A percentile compares a stretch with the other conserved stretches of the same genome.
Evolutionary conservation across 2,113 vertebrate genomes (phyloP).

Genomic region (Menidia beryllina): DNA sequence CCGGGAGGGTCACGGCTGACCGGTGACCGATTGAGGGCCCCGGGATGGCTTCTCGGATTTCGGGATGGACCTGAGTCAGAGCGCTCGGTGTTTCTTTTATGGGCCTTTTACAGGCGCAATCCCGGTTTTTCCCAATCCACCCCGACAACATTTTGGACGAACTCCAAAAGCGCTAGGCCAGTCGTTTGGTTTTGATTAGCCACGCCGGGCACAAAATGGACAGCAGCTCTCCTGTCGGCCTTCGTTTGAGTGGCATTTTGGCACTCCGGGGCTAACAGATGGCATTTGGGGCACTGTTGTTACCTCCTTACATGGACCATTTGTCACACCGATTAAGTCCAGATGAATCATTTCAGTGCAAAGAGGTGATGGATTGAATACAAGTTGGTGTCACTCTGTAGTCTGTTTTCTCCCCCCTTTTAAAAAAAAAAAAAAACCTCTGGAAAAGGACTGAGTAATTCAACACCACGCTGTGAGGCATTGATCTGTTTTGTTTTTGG

Average conservation of each 20-base stretch:
- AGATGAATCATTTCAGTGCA: slow-evolving; percentile 11
- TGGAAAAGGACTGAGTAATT: slow-evolving; percentile 23
- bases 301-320: slow-evolving; percentile 44
- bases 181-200: slow-evolving; percentile 5
- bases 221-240: slow-evolving; percentile 34
- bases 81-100: neutral
- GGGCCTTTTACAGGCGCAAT: slow-evolving; percentile 1
- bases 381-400: neutral
- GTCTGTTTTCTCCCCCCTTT: neutral
- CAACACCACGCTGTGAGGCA: slow-evolving; percentile 30
- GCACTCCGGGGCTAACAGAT: slow-evolving; percentile 45
- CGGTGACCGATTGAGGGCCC: too few relatives aligned
- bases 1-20: slow-evolving; percentile 13
- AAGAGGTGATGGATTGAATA: slow-evolving; percentile 9
- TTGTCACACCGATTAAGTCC: slow-evolving; percentile 21
- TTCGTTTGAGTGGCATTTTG: slow-evolving; percentile 30
- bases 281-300: slow-evolving; percentile 59
- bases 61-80: too few relatives aligned
- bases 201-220: slow-evolving; percentile 15
- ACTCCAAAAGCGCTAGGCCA: neutral
- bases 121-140: neutral
- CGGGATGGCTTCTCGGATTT: too few relatives aligned
- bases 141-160: neutral
- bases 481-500: slow-evolving; percentile 51
- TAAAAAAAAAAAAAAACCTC: too few relatives aligned